Base-by-base conservation (phyloP, 2,888 invertebrate genomes). In the Chaitophorus viminalis region DNA sequence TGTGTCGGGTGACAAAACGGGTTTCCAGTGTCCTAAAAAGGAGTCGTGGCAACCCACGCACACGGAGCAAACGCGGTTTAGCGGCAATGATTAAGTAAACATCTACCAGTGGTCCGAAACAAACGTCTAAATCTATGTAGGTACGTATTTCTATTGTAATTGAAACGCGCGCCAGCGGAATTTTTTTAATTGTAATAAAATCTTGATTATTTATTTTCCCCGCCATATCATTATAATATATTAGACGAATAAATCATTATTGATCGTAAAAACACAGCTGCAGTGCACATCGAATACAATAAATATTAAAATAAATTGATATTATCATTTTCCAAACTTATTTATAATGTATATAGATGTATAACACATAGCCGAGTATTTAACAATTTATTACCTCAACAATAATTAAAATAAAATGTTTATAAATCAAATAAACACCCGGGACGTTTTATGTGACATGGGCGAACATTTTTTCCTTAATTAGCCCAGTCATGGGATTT, bases 21-120 rank as follows among this genome's bases (percentile, higher is more conserved):
- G 84, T 76, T 84, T 83, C 54, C 29, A n/a, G 39, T 14, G 68
- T 70, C 72, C 36, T 29, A 78, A 78, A 78, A 86, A 86, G 85
- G 70, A 86, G 36, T 54, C 52, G 33, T 6, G n/a, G 46, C 78
- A 31, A 65, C 85, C 85, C 77, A 86, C 85, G 33, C 85, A n/a
- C 54, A 46, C 60, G 21, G 54, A 33, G n/a, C n/a, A n/a, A 39
- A 54, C 29, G 18, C 54, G 17, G 36, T 1, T 46, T 14, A 39
- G 39, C 39, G 39, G 46, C 46, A 46, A 46, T 46, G 46, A 75
- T 83, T 75, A 74, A 74, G 74, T 74, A 82, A 82, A 82, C 82
- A 36, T 74, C 36, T 74, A 2, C 2, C 46, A 46, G 46, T 14
- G 14, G 46, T 11, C 17, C 1, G 74, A 29, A 60, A 74, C 6